Base-by-base conservation (phyloP, 53 echinoderm and acorn worm species). In the Holothuria scabra region DNA sequence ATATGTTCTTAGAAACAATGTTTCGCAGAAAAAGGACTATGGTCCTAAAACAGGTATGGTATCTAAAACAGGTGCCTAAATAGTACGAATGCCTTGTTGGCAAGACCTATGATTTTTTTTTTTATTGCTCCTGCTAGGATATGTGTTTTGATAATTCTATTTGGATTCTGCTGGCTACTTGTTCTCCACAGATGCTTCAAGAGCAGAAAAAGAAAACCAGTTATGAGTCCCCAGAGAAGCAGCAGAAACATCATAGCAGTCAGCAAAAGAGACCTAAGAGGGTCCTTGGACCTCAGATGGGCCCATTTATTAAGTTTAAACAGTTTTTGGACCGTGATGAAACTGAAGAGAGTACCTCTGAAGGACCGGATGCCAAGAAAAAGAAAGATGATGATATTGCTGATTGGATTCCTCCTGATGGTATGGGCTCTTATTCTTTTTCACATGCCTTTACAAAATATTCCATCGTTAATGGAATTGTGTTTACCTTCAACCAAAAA, bases 271-370 rank as follows among this genome's bases (percentile, higher is more conserved):
- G 59, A 19, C 76, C 76, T n/a, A 76, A 76, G 76, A 58, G 76
- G 32, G 76, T 76, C 28, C 57, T 56, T 58, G 76, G 76, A 31
- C 76, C 76, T 55, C 76, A 76, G 12, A 76, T 76, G 76, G 76
- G 76, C 59, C 76, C 76, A 3, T 6, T 76, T 9, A 76, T 76
- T 18, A 76, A 76, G 57, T 76, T 76, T 18, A 76, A 31, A 76
- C 26, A 76, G 57, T 76, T 76, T 16, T 5, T 76, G 56, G 49
- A 76, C 56, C 76, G 76, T 56, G 76, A 76, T 57, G 58, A 76
- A 58, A 28, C 76, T 48, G 76, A 76, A 49, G 52, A 49, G 3
- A 56, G 28, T 76, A 30, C 58, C 11, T 71, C 71, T 46, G 31
- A 76, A 28, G 76, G 56, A 76, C 56, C 31, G 0, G 76, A 56